phyloP scores from a whole-genome alignment of 2,113 vertebrate genomes.

The Origma solitaria region DNA sequence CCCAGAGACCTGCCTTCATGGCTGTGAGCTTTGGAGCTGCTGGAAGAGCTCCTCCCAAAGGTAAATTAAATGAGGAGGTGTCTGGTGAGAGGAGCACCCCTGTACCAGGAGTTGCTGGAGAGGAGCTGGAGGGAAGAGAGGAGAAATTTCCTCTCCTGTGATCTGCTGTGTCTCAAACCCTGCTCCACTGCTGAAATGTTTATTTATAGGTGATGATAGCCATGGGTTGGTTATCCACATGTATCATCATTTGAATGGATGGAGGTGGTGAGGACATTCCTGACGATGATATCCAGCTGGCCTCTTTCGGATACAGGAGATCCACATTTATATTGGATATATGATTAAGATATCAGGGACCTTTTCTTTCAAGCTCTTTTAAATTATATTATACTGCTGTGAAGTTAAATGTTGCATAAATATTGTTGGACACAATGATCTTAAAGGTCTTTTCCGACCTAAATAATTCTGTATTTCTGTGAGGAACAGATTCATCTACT shows the following conservation, averaged over 20 bases:
- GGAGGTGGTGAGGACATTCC: neutral
- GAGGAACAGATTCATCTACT: neutral
- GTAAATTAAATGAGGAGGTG: neutral
- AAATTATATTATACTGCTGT: neutral
- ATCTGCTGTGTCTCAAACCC: neutral
- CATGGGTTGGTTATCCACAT: neutral
- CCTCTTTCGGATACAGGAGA: neutral
- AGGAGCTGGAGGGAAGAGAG: neutral
- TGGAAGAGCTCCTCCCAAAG: neutral
- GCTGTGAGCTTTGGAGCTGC: neutral
- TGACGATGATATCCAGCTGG: neutral
- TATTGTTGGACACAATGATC: neutral
- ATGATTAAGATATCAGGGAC: neutral
- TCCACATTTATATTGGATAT: neutral
- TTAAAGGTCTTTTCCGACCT: neutral
- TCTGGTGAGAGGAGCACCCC: neutral
- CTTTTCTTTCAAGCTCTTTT: neutral
- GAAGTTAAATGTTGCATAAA: neutral
- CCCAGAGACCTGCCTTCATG: neutral
- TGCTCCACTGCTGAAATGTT: neutral
- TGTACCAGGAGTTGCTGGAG: neutral
- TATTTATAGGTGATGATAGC: neutral
- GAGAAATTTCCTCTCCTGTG: neutral
- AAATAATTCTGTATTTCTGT: neutral
- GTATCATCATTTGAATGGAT: neutral